Evolutionary conservation across 2,888 invertebrate genomes (phyloP), one percentile per base, ranked within the genome.

Genomic region (Drosophila nr. medialis): DNA sequence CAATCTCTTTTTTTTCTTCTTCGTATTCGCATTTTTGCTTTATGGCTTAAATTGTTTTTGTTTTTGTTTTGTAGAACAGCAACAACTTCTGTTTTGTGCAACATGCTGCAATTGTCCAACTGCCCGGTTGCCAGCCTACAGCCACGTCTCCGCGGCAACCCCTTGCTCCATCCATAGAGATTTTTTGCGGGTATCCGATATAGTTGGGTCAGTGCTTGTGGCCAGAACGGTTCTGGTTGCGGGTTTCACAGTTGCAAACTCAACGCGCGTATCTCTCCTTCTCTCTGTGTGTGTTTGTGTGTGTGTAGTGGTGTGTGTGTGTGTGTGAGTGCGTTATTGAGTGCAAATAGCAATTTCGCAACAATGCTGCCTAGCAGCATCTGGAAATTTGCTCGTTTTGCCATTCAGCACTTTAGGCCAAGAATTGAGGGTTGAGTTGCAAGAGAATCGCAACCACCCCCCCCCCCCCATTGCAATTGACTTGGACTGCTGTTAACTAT

Each of bases 171-270:
- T 60, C 75, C 68, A 72, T 27, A 27, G 36, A 18, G 75, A 81
- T 86, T 81, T 86, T 91, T 91, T 91, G 91, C 81, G 91, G 91
- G 90, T 91, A 90, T 91, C 91, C 91, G 89, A 92, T 86, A 86
- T 86, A 91, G 92, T 92, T 91, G 91, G 91, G 91, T 91, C 92
- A 91, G 91, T 89, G 92, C 91, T 91, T 91, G 91, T 91, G 91
- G 91, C 92, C 91, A 91, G 89, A 91, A 91, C 90, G 91, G 91
- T 92, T 91, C 91, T 91, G 91, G 91, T 90, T 91, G 91, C 89
- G 88, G 85, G 61, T 82, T 83, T 67, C 61, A 66, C 63, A 55
- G 67, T 54, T 65, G 76, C 80, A 77, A 85, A n/a, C 54, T 36
- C 54, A 27, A 36, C 34, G 11, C 30, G 18, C 18, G 27, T 18